Percentiles rank a stretch among this genome's conserved stretches.
phyloP scores from a whole-genome alignment of 2,113 vertebrate genomes.

The Carassius gibelio region DNA sequence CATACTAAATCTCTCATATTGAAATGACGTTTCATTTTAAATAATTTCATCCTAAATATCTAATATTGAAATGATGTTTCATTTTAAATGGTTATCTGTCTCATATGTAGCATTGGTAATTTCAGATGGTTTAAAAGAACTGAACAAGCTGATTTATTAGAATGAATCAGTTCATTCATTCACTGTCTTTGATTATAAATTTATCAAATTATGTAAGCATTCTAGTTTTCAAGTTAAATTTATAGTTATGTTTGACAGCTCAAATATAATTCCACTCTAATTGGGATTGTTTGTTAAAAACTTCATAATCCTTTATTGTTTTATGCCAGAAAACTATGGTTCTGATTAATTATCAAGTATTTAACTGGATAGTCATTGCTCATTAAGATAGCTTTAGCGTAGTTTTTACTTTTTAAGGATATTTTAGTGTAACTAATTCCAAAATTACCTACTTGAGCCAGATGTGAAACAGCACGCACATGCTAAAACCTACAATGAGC shows the following conservation, averaged over 20 bases:
- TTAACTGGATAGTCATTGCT: too few species aligned
- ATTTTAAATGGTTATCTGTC: not conserved
- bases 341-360: not conserved
- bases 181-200: not conserved
- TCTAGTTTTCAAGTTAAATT: not conserved
- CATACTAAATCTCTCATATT: too few species aligned
- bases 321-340: not conserved
- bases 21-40: not conserved
- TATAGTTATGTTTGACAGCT: not conserved
- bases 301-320: not conserved
- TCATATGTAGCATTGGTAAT: not conserved
- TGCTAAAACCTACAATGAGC: constrained; percentile 6
- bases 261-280: not conserved
- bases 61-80: too few species aligned
- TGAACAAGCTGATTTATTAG: not conserved
- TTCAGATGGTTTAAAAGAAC: not conserved
- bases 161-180: not conserved
- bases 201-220: not conserved
- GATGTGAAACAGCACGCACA: not conserved
- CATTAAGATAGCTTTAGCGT: too few species aligned
- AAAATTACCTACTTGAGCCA: not conserved
- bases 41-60: not conserved
- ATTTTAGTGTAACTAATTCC: not conserved
- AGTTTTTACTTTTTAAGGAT: not conserved
- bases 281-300: not conserved